Conservation (phyloP, 2,888 invertebrate genomes). For the Lycia hirtaria region DNA sequence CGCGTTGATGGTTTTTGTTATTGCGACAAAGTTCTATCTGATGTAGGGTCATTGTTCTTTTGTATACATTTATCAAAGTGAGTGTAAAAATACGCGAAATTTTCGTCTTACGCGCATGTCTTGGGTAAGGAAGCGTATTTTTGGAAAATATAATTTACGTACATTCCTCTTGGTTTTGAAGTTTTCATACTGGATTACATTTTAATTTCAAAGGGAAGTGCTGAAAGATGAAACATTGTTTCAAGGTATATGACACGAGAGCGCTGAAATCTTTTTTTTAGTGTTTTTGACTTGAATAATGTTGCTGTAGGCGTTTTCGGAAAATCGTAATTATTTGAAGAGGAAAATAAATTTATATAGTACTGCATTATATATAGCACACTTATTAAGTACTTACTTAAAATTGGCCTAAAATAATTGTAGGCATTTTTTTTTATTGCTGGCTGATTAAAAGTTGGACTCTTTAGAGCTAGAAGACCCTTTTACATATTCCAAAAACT, state of each 20-base stretch:
- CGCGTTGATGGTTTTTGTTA: background rate
- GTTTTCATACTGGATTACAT: constrained; percentile 15
- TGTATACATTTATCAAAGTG: constrained; percentile 36
- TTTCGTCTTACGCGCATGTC: constrained; percentile 15
- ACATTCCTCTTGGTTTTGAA: constrained; percentile 19
- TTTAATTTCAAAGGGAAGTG: constrained; percentile 10
- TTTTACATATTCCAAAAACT: too few relatives aligned
- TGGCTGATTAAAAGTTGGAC: too few relatives aligned
- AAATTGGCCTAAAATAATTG: too few relatives aligned
- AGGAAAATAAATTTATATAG: too few relatives aligned
- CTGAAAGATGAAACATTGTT: constrained; percentile 16
- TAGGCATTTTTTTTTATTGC: too few relatives aligned
- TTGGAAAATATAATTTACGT: constrained; percentile 21
- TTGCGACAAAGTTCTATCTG: constrained; percentile 8
- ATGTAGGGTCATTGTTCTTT: constrained; percentile 23
- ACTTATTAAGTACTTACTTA: too few relatives aligned
- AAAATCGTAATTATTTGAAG: too few relatives aligned
- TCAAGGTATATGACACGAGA: constrained; percentile 8
- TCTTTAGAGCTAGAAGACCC: too few relatives aligned
- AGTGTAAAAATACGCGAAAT: constrained; percentile 21
- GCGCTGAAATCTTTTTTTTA: too few relatives aligned
- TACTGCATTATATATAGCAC: too few relatives aligned
- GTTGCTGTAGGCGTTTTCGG: too few relatives aligned
- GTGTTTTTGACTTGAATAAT: background rate
- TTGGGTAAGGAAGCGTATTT: constrained; percentile 21